Evolutionary conservation across 2,797 vertebrate species (phyloP).

Genomic region (Prunella strophiata): DNA sequence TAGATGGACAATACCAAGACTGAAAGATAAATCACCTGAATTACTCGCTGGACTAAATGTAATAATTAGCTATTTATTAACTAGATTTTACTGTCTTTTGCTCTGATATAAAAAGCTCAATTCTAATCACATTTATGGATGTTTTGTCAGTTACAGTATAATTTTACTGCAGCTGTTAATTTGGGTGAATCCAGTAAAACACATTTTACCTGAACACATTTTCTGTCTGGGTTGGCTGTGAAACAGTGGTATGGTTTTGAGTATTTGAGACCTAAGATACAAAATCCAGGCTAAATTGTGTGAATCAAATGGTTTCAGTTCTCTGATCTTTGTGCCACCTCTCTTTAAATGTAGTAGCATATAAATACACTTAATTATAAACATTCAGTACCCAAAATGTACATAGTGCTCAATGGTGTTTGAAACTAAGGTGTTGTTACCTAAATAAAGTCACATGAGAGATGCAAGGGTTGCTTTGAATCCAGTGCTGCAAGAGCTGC

Average conservation of each 20-base stretch:
- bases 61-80: conserved; percentile 12
- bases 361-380: not conserved
- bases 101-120: not conserved
- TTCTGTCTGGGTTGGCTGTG: not conserved
- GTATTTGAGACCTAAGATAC: not conserved
- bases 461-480: not conserved
- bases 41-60: not conserved
- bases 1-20: not conserved
- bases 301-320: not conserved
- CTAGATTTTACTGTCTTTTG: not conserved
- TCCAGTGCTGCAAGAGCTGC: not conserved
- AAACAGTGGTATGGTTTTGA: not conserved
- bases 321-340: not conserved
- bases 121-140: not conserved
- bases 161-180: not conserved
- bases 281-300: not conserved
- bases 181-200: not conserved
- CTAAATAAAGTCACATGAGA: not conserved
- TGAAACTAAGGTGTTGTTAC: not conserved
- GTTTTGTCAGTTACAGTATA: not conserved
- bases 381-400: not conserved
- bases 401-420: not conserved
- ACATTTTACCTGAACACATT: not conserved
- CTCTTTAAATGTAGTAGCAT: not conserved
- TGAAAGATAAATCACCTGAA: not conserved